phyloP scores from a whole-genome alignment of 1,140 invertebrate genomes.

The Steinernema feltiae region DNA sequence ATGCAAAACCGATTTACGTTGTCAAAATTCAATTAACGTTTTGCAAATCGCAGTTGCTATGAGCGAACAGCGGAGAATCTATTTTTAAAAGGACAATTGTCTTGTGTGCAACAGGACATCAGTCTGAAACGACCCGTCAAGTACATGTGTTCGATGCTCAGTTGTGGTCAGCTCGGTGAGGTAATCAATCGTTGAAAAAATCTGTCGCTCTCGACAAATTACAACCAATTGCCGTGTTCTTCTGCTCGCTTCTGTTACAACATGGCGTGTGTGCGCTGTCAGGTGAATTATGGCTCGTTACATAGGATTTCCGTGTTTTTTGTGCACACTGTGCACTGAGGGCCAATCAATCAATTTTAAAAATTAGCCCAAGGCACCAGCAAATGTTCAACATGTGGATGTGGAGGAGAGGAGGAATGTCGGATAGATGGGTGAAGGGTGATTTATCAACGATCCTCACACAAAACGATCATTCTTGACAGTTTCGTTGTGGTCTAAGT shows the following conservation, averaged over 20 bases:
- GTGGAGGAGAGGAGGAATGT: too few relatives aligned
- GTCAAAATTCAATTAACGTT: too few relatives aligned
- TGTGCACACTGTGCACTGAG: not conserved
- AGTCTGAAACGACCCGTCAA: not conserved
- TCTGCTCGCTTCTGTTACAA: not conserved
- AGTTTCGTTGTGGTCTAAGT: not conserved
- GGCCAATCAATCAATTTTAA: not conserved
- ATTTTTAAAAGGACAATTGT: too few relatives aligned
- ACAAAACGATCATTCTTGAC: too few relatives aligned
- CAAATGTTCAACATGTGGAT: not conserved
- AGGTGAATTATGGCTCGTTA: not conserved
- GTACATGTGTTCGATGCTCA: not conserved
- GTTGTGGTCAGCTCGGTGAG: not conserved
- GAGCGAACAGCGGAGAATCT: not conserved
- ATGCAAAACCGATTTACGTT: not conserved
- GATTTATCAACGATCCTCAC: too few relatives aligned
- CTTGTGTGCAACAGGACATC: too few relatives aligned
- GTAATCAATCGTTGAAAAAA: not conserved
- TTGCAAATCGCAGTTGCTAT: not conserved
- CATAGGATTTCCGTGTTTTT: not conserved
- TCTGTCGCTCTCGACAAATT: conserved; percentile 3
- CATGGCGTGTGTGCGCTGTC: not conserved
- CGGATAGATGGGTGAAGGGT: too few relatives aligned
- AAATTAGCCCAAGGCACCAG: not conserved
- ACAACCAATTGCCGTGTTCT: not conserved